These are phyloP conservation scores for Ctenochaetus hawaiiensis DNA, from an alignment of 2,797 vertebrate species.

Conservation along the genomic window DNA sequence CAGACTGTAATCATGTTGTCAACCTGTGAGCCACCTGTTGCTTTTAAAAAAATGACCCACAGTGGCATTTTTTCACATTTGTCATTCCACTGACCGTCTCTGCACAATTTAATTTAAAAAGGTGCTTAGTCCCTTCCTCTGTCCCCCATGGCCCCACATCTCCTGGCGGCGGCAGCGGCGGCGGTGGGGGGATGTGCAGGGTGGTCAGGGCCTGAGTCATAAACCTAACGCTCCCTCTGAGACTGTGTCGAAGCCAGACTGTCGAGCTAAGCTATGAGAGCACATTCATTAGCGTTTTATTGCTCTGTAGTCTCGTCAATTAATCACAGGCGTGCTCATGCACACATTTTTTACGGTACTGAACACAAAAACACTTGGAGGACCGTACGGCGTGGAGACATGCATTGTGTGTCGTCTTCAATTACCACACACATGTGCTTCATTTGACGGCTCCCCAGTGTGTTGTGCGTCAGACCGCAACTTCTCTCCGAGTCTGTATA, in stretches of 20 bases:
- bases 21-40: conserved; percentile 29
- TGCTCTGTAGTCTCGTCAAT: conserved; percentile 63
- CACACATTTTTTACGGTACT: conserved; percentile 9
- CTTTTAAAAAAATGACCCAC: not conserved
- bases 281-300: conserved; percentile 82
- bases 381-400: not conserved
- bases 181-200: conserved; percentile 40
- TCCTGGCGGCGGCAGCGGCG: conserved; percentile 30
- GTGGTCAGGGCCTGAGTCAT: conserved; percentile 66
- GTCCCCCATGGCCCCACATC: conserved; percentile 54
- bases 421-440: conserved; percentile 45
- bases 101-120: conserved; percentile 41
- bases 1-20: not conserved
- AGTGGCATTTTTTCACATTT: not conserved
- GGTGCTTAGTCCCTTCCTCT: conserved; percentile 36
- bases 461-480: conserved; percentile 50
- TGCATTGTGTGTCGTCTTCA: conserved; percentile 6
- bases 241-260: conserved; percentile 68
- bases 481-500: conserved; percentile 44
- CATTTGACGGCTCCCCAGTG: conserved; percentile 60
- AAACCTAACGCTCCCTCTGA: conserved; percentile 74
- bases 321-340: conserved; percentile 57
- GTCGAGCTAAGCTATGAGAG: conserved; percentile 71
- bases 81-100: conserved; percentile 15
- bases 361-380: conserved; percentile 24